A percentile compares a stretch with the other conserved stretches of the same genome.
phyloP scores from a whole-genome alignment of 2,888 invertebrate genomes.

The Bugulina stolonifera region DNA sequence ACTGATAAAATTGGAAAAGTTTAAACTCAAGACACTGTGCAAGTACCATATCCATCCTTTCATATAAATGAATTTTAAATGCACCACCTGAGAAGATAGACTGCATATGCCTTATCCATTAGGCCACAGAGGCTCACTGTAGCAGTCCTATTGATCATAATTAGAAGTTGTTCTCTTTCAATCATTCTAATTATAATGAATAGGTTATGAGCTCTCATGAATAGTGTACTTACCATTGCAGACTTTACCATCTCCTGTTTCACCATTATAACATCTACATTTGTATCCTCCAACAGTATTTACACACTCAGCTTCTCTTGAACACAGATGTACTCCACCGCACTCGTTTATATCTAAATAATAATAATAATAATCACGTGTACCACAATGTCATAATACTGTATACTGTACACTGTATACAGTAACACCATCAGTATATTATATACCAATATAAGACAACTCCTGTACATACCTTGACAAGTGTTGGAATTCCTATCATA shows the following conservation, averaged over 20 bases:
- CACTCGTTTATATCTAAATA: conserved; percentile 69
- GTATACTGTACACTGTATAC: background rate
- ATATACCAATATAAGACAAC: background rate
- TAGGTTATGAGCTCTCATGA: too few relatives aligned
- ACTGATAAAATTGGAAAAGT: too few relatives aligned
- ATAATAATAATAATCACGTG: too few relatives aligned
- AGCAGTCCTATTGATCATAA: too few relatives aligned
- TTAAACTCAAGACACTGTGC: too few relatives aligned
- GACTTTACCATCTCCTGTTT: conserved; percentile 69
- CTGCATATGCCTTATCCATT: conserved; percentile 19
- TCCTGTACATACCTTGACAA: background rate
- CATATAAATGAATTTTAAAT: too few relatives aligned
- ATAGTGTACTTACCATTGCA: conserved; percentile 62
- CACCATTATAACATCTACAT: background rate
- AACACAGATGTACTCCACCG: conserved; percentile 41
- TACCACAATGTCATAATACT: too few relatives aligned
- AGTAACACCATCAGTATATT: too few relatives aligned
- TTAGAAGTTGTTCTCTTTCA: too few relatives aligned
- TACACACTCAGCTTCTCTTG: conserved; percentile 50
- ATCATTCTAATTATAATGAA: too few relatives aligned
- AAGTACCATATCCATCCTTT: too few relatives aligned
- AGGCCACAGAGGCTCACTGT: conserved; percentile 24
- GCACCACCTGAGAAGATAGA: too few relatives aligned
- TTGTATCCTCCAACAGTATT: conserved; percentile 6
- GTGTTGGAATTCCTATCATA: background rate